phyloP scores from a whole-genome alignment of 2,888 invertebrate genomes.

The Eurytoma adleriae region DNA sequence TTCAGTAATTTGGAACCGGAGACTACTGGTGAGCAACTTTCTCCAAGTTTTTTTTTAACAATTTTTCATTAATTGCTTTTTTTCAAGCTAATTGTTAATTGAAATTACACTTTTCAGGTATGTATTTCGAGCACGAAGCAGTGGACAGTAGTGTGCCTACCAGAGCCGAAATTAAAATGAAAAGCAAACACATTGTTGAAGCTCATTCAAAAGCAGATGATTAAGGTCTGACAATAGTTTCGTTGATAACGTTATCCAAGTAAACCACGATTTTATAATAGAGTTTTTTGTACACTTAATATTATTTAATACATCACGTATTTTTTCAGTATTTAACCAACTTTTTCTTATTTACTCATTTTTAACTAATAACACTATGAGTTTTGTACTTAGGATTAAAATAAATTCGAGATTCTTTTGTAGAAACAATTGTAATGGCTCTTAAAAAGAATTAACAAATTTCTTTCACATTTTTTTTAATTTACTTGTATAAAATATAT shows the following conservation, averaged over 20 bases:
- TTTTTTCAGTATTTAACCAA: background rate
- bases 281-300: too few species aligned
- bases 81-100: background rate
- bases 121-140: conserved; percentile 76
- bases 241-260: background rate
- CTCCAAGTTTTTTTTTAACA: background rate
- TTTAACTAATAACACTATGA: too few species aligned
- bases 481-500: conserved; percentile 38
- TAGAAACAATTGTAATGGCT: conserved; percentile 14
- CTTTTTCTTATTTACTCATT: too few species aligned
- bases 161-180: conserved; percentile 77
- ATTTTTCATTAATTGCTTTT: background rate
- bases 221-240: background rate
- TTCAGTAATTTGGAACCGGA: conserved; percentile 61
- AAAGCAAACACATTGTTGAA: conserved; percentile 79
- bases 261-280: conserved; percentile 1
- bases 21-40: conserved; percentile 61
- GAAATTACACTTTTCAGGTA: conserved; percentile 59
- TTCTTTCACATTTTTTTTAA: conserved; percentile 47
- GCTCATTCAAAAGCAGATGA: conserved; percentile 67
- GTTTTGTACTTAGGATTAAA: too few species aligned
- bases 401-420: background rate
- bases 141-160: conserved; percentile 78
- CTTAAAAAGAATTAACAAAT: background rate
- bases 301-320: too few species aligned